Conservation (phyloP, 1,140 invertebrate species). For the Xylocopa sonorina region DNA sequence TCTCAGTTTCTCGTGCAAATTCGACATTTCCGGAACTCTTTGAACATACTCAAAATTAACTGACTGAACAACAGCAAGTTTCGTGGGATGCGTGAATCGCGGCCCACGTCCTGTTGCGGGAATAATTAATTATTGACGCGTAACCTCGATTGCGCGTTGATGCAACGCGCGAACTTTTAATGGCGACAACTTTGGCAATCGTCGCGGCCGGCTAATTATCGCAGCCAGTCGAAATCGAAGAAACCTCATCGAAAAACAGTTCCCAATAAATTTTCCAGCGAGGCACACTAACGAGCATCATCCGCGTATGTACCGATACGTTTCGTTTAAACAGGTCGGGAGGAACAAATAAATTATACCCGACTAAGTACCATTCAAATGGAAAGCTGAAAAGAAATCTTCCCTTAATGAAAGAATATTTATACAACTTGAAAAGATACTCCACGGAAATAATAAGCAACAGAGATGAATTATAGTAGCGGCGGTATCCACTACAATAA, state of each 20-base stretch:
- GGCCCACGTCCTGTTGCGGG: not conserved
- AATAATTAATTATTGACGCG: constrained; percentile 31
- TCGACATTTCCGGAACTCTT: not conserved
- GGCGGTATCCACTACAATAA: not conserved
- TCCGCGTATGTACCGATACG: not conserved
- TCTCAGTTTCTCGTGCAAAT: constrained; percentile 5
- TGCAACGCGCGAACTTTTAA: not conserved
- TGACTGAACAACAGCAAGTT: not conserved
- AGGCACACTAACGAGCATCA: not conserved
- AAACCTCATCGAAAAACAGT: not conserved
- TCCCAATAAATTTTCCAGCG: not conserved
- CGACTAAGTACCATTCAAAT: too few species aligned
- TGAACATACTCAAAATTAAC: not conserved
- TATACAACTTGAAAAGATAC: too few species aligned
- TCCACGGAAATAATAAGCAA: too few species aligned
- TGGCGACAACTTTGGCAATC: not conserved
- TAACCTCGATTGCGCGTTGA: not conserved
- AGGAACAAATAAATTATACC: not conserved
- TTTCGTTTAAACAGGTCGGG: too few species aligned
- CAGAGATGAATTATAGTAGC: too few species aligned
- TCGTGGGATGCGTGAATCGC: not conserved
- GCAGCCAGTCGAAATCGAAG: not conserved
- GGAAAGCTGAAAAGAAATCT: too few species aligned
- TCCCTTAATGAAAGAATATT: too few species aligned
- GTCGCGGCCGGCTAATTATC: not conserved